Base-by-base conservation (phyloP, 2,888 invertebrate genomes). In the Caenorhabditis drosophilae region DNA sequence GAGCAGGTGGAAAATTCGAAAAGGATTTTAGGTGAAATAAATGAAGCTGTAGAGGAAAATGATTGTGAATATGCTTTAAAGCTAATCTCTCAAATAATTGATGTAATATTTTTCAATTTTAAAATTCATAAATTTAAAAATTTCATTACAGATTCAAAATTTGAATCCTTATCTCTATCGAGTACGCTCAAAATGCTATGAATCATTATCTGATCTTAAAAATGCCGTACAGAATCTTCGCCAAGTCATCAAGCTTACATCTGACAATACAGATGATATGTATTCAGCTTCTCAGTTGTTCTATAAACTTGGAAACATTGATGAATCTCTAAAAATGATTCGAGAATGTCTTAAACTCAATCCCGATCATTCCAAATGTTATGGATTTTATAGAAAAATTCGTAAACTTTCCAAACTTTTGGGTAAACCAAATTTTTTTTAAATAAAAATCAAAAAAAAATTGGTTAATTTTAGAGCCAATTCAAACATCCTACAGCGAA, bases 331-430 rank as follows among this genome's bases (percentile, higher is more conserved):
- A n/a, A 89, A 89, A 85, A 93, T 96, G 85, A 90, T 97, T 70
- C 89, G 97, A 18, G 96, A 97, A 84, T 98, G 98, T 84, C 88
- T 99, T n/a, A 93, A 92, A 84, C 86, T 96, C 36, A 97, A 98
- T 85, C 95, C 96, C 0, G 98, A 98, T 80, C 94, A 98, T 86
- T 92, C 93, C 85, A 88, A 90, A 78, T 98, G 97, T 85, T 94
- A 93, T 85, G 89, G 91, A n/a, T 90, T 93, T 79, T 98, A 99
- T 87, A 98, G 96, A 85, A 92, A 91, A 84, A 87, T 96, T 31
- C 94, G 93, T 84, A 93, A 94, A 84, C 88, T 98, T 15, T 92
- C 91, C 18, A 83, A 83, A 36, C 38, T 41, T 0, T 15, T 66
- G 4, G 47, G 51, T 51, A 20, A 46, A 31, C 7, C 12, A 12